Conservation (phyloP, 2,888 invertebrate species). For the Thecocarcelia acutangulata region DNA sequence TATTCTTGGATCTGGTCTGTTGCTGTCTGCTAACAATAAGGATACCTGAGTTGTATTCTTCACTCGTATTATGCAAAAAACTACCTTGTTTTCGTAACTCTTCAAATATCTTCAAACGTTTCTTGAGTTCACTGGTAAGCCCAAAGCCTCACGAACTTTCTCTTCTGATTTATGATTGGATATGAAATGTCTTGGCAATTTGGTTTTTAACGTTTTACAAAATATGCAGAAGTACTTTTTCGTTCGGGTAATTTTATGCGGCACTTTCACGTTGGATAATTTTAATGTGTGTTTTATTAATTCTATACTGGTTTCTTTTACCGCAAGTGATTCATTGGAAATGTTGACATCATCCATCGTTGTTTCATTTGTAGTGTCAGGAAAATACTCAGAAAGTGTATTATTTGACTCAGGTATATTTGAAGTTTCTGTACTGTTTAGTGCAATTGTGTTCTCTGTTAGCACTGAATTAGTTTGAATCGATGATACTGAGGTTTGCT, state of each 20-base stretch:
- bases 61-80: slow-evolving; percentile 2
- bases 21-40: slow-evolving; percentile 3
- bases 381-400: not conserved
- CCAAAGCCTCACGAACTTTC: not conserved
- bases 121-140: not conserved
- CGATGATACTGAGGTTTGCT: too few species aligned
- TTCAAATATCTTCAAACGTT: slow-evolving; percentile 2
- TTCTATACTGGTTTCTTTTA: not conserved
- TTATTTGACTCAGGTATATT: not conserved
- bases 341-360: not conserved
- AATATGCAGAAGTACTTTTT: slow-evolving; percentile 4
- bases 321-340: not conserved
- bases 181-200: not conserved
- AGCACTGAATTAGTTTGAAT: too few species aligned
- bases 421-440: too few species aligned
- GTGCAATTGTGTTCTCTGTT: too few species aligned
- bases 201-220: slow-evolving; percentile 1
- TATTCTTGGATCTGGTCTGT: not conserved
- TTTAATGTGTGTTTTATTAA: not conserved
- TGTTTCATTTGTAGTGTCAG: not conserved
- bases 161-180: slow-evolving; percentile 1
- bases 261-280: not conserved
- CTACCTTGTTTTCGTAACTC: not conserved
- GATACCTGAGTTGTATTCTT: not conserved
- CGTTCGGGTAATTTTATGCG: not conserved